Evolutionary conservation across 2,888 invertebrate species (phyloP), one percentile per base, ranked within the genome.

Genomic region (Ligdia adustata): DNA sequence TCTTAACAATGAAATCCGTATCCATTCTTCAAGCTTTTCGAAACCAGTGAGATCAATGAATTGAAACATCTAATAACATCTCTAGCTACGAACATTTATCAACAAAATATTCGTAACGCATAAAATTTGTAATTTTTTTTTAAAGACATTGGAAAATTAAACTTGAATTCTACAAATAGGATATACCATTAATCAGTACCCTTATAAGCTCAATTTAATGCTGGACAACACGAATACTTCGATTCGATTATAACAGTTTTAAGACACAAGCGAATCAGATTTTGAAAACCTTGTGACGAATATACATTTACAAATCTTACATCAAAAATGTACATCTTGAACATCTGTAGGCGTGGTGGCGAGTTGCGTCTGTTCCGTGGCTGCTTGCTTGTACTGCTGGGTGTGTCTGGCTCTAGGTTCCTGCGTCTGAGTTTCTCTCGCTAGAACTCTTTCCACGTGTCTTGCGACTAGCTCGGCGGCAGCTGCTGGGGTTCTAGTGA

Each of bases 291-390:
- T 22, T 22, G n/a, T 22, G 2, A n/a, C 22, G 22, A 6, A 4
- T 22, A 6, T 22, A 22, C 6, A 22, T 22, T 3, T 7, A 22
- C 3, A n/a, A 16, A 27, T 27, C 26, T 24, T 4, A 9, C 14
- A 45, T 91, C 80, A 92, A 69, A 92, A 92, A 57, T 89, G 88
- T 41, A 93, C 91, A 66, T 93, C 92, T 55, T 92, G 92, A 6
- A 93, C 92, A 61, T 93, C 93, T 20, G 93, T 93, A 3, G 93
- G 93, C 1, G 93, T 93, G 51, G 91, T 89, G 0, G 93, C 91
- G 1, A 89, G 75, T 46, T 79, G 79, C 0, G 87, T 89, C 43
- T 80, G 84, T 28, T 79, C 83, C 2, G 78, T 59, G 0, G 80
- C 54, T 31, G 74, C 57, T 40, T 80, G 86, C 55, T 90, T 88